A percentile compares a stretch with the other conserved stretches of the same genome.
Evolutionary conservation across 2,113 vertebrate genomes (phyloP).

Genomic region (Aldabrachelys gigantea): DNA sequence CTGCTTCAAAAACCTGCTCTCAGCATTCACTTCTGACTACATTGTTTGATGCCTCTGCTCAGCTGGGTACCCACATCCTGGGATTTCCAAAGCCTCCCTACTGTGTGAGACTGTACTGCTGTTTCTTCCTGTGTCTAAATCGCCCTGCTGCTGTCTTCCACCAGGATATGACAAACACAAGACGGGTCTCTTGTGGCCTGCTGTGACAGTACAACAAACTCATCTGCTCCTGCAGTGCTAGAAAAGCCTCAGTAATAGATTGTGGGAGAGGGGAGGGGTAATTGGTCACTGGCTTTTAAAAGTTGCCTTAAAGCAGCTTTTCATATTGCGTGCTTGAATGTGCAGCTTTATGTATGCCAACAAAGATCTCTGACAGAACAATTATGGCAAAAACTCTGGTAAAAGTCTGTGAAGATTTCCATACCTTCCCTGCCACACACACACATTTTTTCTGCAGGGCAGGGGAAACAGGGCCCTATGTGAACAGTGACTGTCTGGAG

Average conservation of each 20-base stretch:
- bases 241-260: not conserved
- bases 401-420: not conserved
- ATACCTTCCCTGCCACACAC: not conserved
- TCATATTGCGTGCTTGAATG: not conserved
- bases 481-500: not conserved
- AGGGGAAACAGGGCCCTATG: not conserved
- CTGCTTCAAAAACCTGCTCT: not conserved
- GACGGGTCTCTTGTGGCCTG: not conserved
- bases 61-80: not conserved
- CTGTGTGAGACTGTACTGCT: not conserved
- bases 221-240: not conserved
- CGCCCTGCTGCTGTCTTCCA: not conserved
- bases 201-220: not conserved
- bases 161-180: not conserved
- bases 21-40: not conserved
- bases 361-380: not conserved
- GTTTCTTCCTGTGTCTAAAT: not conserved
- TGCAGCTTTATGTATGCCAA: not conserved
- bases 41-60: not conserved
- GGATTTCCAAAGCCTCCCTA: not conserved
- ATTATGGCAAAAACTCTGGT: not conserved
- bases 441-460: not conserved
- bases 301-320: not conserved
- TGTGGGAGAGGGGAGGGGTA: not conserved
- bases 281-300: not conserved